phyloP scores from a whole-genome alignment of 1,140 invertebrate genomes.

The Drosophila melanogaster region Release_6_plus_ISO1_MT NT_033777.3:14770501-14771000 shows the following conservation, averaged over 20 bases:
- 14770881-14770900: neutral
- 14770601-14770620: slow-evolving; percentile 45
- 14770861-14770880: slow-evolving; percentile 1
- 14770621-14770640: slow-evolving; percentile 53
- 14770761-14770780: slow-evolving; percentile 22
- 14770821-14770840: slow-evolving; percentile 43
- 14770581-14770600: slow-evolving; percentile 4
- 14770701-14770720: slow-evolving; percentile 54
- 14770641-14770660: slow-evolving; percentile 32
- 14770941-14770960: neutral
- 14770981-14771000: neutral
- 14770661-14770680: slow-evolving; percentile 57
- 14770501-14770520: slow-evolving; percentile 65
- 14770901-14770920: neutral
- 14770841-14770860: slow-evolving; percentile 35
- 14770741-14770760: slow-evolving; percentile 8
- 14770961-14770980: neutral
- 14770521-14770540: slow-evolving; percentile 76
- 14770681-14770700: slow-evolving; percentile 54
- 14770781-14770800: slow-evolving; percentile 36
- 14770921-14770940: neutral
- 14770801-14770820: slow-evolving; percentile 54
- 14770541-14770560: slow-evolving; percentile 82
- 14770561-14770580: slow-evolving; percentile 66
- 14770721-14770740: slow-evolving; percentile 14